Base-by-base conservation (phyloP, 2,888 invertebrate species). In the Acleris sparsana region DNA sequence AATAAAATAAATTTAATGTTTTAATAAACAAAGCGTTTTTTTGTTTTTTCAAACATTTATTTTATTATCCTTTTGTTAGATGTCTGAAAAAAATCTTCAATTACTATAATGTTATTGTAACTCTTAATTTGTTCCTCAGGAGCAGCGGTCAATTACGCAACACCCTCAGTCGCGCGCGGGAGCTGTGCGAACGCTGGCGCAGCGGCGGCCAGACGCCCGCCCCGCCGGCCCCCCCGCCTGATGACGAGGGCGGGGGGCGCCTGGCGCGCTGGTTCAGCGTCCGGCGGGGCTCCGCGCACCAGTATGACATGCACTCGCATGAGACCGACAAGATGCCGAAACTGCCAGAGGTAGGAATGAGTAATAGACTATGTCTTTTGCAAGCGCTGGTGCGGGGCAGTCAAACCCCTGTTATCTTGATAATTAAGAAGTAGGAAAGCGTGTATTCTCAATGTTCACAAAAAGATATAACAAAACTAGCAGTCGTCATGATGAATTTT, bases 251-350 rank as follows among this genome's bases (percentile, higher is more conserved):
- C 56, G 95, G 96, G 74, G 96, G 97, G 69, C 93, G 96, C 65
- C 93, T 97, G 56, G 96, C 97, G 43, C 94, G 98, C 74, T 97
- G 97, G 97, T 98, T 97, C 93, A 97, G 97, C 78, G 96, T 97
- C 71, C 93, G 97, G 49, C 94, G 97, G 69, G 96, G 96, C 52
- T 96, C 96, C 70, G 93, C 95, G n/a, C 96, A 96, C 86, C 97
- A 97, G 79, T 97, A 97, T 85, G 97, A 97, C 80, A 95, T 93
- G 92, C 92, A 93, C 71, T 69, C 87, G 29, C 88, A 90, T 71
- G 91, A 92, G 63, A 77, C 85, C 17, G 93, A 90, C 81, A 93
- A 96, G 87, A 97, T 97, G 97, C 97, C 97, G 44, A 95, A 96
- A 77, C 89, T 97, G 69, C 96, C 96, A 55, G 97, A 97, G 94